Base-by-base conservation (phyloP, 2,113 vertebrate genomes). In the Microcebus griseorufus region DNA sequence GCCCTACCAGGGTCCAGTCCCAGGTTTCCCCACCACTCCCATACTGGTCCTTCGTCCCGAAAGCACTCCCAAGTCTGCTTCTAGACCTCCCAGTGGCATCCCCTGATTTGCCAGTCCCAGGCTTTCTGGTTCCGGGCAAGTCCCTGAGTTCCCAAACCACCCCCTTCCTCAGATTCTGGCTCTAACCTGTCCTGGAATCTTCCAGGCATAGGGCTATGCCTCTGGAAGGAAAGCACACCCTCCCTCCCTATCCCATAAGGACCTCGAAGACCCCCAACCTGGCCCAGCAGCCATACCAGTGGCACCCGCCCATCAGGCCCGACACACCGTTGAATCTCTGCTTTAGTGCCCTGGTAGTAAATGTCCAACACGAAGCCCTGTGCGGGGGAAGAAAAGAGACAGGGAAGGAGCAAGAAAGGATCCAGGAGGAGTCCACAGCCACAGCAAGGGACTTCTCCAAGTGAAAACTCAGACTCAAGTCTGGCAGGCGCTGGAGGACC, bases 311-410 rank as follows among this genome's bases (percentile, higher is more conserved):
- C 99, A 1, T 99, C 99, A 2, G 98, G 96, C 97, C 98, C 95
- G 0, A 97, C 48, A 0, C 99, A 99, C 75, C 64, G 98, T 37
- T 90, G 98, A 87, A 99, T 99, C 98, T 98, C 98, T 42, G 99
- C 98, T 69, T 98, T 97, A 0, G 99, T 98, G 82, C 99, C 99
- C 92, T 92, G 99, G 97, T 99, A 99, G 97, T 99, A 96, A 96
- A 99, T 99, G 98, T 99, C 98, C 3, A 10, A 75, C 86, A 99
- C 99, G 9, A 98, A 67, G 34, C 98, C 99, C 99, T 99, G 29
- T 99, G n/a, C 0, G 7, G 85, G 37, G 0, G 6, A 76, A 88
- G 18, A 10, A 37, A 80, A 93, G 76, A 88, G n/a, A 92, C 16
- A 88, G 34, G 32, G 55, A 58, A 58, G 55, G 42, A 48, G 23